Percentiles rank a stretch among this genome's conserved stretches.
Evolutionary conservation across 37 sponge, comb jelly and placozoan species (phyloP).

Genomic region (Tethya wilhelma): DNA sequence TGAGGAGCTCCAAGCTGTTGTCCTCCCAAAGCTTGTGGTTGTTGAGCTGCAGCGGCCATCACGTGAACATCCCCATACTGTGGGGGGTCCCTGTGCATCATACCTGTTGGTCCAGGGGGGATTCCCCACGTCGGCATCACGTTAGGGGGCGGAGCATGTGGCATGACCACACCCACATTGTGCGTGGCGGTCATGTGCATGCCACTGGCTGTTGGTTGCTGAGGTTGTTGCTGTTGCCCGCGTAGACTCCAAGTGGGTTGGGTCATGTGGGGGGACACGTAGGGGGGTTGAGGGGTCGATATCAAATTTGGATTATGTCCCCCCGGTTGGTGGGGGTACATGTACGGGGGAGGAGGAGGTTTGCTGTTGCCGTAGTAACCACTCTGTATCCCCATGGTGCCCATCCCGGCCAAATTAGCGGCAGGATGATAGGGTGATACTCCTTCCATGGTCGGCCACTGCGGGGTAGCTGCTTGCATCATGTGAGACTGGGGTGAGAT

Average conservation of each 20-base stretch:
- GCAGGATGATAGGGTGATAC: constrained; percentile 5
- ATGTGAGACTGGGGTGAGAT: not conserved
- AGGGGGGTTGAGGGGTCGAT: constrained; percentile 8
- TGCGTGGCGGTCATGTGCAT: not conserved
- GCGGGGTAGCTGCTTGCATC: not conserved
- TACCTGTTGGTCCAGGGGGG: constrained; percentile 16
- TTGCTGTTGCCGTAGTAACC: too few species aligned
- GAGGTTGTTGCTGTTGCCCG: not conserved
- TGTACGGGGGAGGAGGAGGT: constrained; percentile 37
- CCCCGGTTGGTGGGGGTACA: constrained; percentile 29
- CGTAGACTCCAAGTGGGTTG: not conserved
- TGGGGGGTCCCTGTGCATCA: constrained; percentile 49
- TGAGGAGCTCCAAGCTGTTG: too few species aligned
- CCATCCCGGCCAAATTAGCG: too few species aligned
- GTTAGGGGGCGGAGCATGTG: not conserved
- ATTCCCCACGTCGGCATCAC: not conserved
- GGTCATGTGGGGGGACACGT: not conserved
- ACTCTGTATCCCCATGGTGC: too few species aligned
- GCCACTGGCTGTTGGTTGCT: constrained; percentile 3
- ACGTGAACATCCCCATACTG: constrained; percentile 30
- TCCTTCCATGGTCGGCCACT: too few species aligned
- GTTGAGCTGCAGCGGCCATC: constrained; percentile 7
- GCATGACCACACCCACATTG: not conserved
- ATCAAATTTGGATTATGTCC: not conserved
- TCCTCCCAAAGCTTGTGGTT: too few species aligned